phyloP scores from a whole-genome alignment of 1,140 invertebrate genomes.

The Drosophila virilis region DNA sequence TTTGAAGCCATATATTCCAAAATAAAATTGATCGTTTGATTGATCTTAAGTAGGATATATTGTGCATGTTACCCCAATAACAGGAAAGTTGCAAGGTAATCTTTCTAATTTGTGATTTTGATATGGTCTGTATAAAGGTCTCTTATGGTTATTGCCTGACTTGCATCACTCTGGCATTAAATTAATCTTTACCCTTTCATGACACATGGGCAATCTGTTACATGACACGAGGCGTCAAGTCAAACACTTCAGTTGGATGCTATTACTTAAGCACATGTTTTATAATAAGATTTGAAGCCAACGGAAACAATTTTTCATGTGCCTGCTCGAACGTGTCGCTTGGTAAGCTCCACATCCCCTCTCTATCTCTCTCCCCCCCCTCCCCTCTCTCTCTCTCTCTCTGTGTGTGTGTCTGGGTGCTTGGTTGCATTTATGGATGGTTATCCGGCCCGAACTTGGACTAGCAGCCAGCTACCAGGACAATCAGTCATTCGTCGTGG shows the following conservation, averaged over 20 bases:
- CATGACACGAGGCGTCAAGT: slow-evolving; percentile 40
- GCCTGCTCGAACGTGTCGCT: slow-evolving; percentile 45
- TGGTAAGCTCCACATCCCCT: not conserved
- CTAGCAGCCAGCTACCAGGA: slow-evolving; percentile 33
- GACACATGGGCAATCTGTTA: slow-evolving; percentile 47
- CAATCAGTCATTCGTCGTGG: slow-evolving; percentile 72
- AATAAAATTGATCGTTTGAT: too few species aligned
- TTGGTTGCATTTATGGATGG: slow-evolving; percentile 45
- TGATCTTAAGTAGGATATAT: too few species aligned
- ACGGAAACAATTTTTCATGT: slow-evolving; percentile 53
- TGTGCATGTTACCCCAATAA: not conserved
- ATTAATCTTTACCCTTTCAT: slow-evolving; percentile 51
- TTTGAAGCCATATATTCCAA: too few species aligned
- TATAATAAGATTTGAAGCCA: slow-evolving; percentile 52
- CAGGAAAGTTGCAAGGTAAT: not conserved
- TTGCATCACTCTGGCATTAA: slow-evolving; percentile 20
- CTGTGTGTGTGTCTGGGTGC: not conserved
- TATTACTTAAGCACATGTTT: slow-evolving; percentile 60
- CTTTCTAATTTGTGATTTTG: not conserved
- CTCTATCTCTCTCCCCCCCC: not conserved
- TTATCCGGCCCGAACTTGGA: slow-evolving; percentile 15
- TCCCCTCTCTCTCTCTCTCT: not conserved
- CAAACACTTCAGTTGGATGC: slow-evolving; percentile 41
- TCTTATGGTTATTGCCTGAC: not conserved
- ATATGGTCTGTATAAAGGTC: not conserved